Evolutionary conservation across 37 sponge, comb jelly and placozoan species (phyloP), one percentile per base, ranked within the genome.

Genomic region (Aplysina aerophoba): DNA sequence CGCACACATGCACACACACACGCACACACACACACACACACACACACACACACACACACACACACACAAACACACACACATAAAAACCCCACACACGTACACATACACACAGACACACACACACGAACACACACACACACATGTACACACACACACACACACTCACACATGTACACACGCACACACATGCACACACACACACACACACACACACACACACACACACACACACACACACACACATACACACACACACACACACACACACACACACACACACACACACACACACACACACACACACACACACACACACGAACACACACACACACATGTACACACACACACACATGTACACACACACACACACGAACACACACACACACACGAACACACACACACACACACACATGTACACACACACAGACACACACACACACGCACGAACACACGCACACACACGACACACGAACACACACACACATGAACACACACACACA

Each of bases 21-120:
- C 71, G 30, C 71, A 69, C 71, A 27, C 71, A 69, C 34, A 30
- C 71, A 69, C 34, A 30, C 71, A 69, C 30, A 69, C 71, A 30
- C 71, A 69, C 71, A 69, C 71, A 69, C 71, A 27, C 71, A 69
- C 71, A 69, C 71, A 69, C 71, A 69, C 71, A 69, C 71, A 69
- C 71, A 69, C 71, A 69, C 71, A 69, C 71, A 69, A 33, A 27
- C 71, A 69, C 71, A 27, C 71, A 69, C 71, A 69, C 71, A 69
- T 35, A 69, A 33, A 69, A 33, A 27, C 71, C 66, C 22, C 66
- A 69, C 71, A 27, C 71, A 69, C 71, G 34, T 35, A 69, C 71
- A 69, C 71, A 69, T 35, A 69, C 71, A 69, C 71, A 27, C 71
- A 69, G 35, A 69, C 71, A 69, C 71, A 69, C 71, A 69, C 71